Evolutionary conservation across 2,888 invertebrate species (phyloP), one percentile per base, ranked within the genome.

Genomic region (Drosophila bunnanda): DNA sequence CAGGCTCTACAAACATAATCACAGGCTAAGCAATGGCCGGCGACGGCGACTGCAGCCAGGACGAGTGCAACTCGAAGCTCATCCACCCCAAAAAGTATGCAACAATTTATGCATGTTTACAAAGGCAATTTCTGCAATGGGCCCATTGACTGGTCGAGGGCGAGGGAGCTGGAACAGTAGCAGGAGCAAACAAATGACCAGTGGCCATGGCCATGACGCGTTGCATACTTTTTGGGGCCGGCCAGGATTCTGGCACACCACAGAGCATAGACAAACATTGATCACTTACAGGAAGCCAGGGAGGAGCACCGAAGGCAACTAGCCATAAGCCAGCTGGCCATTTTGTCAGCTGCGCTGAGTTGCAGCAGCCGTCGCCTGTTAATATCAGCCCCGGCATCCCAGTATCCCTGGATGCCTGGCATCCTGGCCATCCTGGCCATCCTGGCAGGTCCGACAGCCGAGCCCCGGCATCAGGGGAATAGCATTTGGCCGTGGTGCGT

Each of bases 21-120:
- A 85, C 86, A 61, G 79, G 86, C 86, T 82, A 76, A 88, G 87
- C 84, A 88, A 80, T 72, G 68, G 78, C 52, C 56, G 44, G 54
- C 46, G 46, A 46, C 48, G 57, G 34, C 22, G 53, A 46, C 36
- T 46, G 58, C 22, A 30, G 34, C 41, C 20, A 48, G 48, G 39
- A 67, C 44, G 58, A 53, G 48, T 70, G 60, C 58, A 75, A 57
- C 60, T 70, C 34, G 46, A 52, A 66, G 39, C 41, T 56, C 41
- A 67, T 58, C 48, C 53, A 60, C 67, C 70, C 80, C 76, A 59
- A 83, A 82, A 85, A 84, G 83, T 86, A 88, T 85, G 88, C 88
- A 85, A 85, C 84, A 85, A 85, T 88, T 85, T 85, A 85, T 85
- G 84, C 84, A 75, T 85, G 84, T 85, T 85, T 88, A 86, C 88